Conservation (phyloP, 2,888 invertebrate genomes). For the Sycophila texana region DNA sequence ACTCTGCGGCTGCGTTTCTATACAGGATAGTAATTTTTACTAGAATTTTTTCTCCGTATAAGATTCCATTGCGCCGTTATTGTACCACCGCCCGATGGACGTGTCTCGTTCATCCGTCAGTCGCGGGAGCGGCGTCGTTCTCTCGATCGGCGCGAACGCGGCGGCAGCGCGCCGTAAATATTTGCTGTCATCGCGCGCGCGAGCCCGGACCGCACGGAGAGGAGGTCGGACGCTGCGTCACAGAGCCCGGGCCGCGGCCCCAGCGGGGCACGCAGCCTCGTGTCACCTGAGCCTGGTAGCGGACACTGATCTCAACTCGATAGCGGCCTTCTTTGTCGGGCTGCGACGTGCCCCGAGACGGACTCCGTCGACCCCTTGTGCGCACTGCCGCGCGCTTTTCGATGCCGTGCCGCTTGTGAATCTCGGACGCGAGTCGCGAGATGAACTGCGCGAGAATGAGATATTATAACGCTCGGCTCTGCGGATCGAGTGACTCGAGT, state of each 20-base stretch:
- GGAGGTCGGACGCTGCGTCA: conserved; percentile 18
- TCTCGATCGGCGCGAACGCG: conserved; percentile 23
- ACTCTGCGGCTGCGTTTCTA: too few relatives aligned
- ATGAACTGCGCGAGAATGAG: conserved; percentile 4
- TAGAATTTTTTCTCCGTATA: too few relatives aligned
- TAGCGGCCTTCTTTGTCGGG: conserved; percentile 70
- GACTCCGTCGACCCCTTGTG: conserved; percentile 29
- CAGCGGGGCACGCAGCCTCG: conserved; percentile 41
- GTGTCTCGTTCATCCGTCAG: not conserved
- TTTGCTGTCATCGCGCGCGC: conserved; percentile 39
- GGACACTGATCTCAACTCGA: conserved; percentile 72
- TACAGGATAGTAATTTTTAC: too few relatives aligned
- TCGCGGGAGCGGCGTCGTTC: not conserved
- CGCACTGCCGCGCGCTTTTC: not conserved
- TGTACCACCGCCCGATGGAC: too few relatives aligned
- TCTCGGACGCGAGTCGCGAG: not conserved
- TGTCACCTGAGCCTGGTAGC: conserved; percentile 72
- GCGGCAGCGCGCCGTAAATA: conserved; percentile 31
- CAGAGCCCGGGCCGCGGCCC: not conserved
- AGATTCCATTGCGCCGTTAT: too few relatives aligned
- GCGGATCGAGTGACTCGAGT: not conserved
- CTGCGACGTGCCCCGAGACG: conserved; percentile 11
- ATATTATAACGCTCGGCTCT: conserved; percentile 2
- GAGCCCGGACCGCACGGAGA: not conserved
- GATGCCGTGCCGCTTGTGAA: not conserved